Conservation (phyloP, 1,140 invertebrate genomes). For the Hyles euphorbiae region DNA sequence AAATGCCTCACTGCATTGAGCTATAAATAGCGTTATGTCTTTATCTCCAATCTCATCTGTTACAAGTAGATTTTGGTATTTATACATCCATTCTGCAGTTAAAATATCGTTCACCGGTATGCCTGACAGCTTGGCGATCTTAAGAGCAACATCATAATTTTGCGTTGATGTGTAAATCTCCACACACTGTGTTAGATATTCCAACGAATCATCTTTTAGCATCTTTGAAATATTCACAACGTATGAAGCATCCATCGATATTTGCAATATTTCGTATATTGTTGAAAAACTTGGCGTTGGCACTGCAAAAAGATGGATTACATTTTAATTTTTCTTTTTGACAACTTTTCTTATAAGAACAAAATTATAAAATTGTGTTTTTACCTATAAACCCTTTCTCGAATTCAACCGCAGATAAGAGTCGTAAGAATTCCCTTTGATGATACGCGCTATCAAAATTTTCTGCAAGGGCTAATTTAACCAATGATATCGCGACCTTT, state of each 20-base stretch:
- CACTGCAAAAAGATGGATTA: slow-evolving; percentile 43
- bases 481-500: slow-evolving; percentile 67
- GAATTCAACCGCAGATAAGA: slow-evolving; percentile 71
- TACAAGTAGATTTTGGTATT: slow-evolving; percentile 44
- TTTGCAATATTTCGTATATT: slow-evolving; percentile 74
- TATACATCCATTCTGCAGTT: slow-evolving; percentile 71
- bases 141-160: slow-evolving; percentile 76
- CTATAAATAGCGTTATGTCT: slow-evolving; percentile 73
- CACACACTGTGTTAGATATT: slow-evolving; percentile 68
- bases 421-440: slow-evolving; percentile 76
- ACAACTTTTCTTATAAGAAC: too few relatives aligned
- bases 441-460: slow-evolving; percentile 75
- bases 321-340: too few relatives aligned
- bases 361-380: slow-evolving; percentile 8
- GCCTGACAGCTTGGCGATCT: slow-evolving; percentile 74
- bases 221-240: slow-evolving; percentile 58
- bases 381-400: slow-evolving; percentile 75
- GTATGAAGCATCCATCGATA: slow-evolving; percentile 60
- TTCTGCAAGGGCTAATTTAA: slow-evolving; percentile 73
- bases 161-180: slow-evolving; percentile 67
- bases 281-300: slow-evolving; percentile 72
- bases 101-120: slow-evolving; percentile 72
- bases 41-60: slow-evolving; percentile 57
- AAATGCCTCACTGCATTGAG: slow-evolving; percentile 76
- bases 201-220: slow-evolving; percentile 42